Conservation (phyloP, 2,797 vertebrate species). For the Halcyon leucocephala region DNA sequence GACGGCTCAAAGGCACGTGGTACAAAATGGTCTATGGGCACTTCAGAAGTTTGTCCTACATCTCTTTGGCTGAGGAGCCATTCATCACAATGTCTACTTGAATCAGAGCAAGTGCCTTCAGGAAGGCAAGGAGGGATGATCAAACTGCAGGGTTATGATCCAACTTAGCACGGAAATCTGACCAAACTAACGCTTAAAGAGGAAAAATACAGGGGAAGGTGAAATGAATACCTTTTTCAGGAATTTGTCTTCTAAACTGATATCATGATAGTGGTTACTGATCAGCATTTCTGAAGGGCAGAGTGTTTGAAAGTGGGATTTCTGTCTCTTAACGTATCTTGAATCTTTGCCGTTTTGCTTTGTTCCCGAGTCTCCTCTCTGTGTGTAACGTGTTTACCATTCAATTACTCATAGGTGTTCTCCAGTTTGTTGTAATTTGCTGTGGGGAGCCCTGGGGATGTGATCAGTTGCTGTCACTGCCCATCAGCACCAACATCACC, state of each 20-base stretch:
- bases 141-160: neutral
- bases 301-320: neutral
- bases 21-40: too few species aligned
- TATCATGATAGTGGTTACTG: neutral
- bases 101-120: neutral
- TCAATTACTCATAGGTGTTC: neutral
- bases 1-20: neutral
- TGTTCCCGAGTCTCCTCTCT: neutral
- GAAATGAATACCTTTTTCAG: neutral
- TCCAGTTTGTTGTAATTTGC: neutral
- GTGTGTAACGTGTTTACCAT: fast-evolving
- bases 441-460: fast-evolving
- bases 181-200: neutral
- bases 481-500: neutral
- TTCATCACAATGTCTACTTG: neutral
- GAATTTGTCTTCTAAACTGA: neutral
- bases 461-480: neutral
- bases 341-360: neutral
- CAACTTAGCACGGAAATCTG: neutral
- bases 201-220: neutral
- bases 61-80: neutral
- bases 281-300: neutral
- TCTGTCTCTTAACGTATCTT: neutral
- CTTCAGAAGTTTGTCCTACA: neutral
- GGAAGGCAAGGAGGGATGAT: neutral